Evolutionary conservation across 2,113 vertebrate species (phyloP).

Genomic region (Festucalex cinctus): DNA sequence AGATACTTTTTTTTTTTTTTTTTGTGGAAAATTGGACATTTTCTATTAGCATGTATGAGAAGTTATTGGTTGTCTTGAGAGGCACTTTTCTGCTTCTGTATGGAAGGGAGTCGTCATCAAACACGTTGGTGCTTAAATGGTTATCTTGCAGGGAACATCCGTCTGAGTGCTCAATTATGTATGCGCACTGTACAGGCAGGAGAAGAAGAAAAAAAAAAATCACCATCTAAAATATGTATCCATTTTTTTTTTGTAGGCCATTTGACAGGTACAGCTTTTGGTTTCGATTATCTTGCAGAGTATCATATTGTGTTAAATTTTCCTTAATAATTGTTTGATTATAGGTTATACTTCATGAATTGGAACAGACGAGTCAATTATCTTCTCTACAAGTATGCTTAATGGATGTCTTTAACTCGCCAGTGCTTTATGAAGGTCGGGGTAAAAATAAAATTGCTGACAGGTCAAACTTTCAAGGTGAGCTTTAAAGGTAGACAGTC

Average conservation of each 20-base stretch:
- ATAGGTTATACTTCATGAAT: not conserved
- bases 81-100: not conserved
- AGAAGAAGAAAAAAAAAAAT: constrained; percentile 8
- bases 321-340: too few species aligned
- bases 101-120: not conserved
- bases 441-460: constrained; percentile 56
- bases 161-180: constrained; percentile 22
- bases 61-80: too few species aligned
- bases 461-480: constrained; percentile 25
- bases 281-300: too few species aligned
- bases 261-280: constrained; percentile 10
- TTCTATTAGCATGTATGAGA: too few species aligned
- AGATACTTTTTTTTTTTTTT: too few species aligned
- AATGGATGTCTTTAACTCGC: constrained; percentile 21
- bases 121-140: not conserved
- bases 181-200: constrained; percentile 7
- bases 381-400: constrained; percentile 18
- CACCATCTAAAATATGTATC: constrained; percentile 27
- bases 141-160: constrained; percentile 1
- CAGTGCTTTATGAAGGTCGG: constrained; percentile 7
- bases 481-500: constrained; percentile 10
- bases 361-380: not conserved
- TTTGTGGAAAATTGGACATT: too few species aligned
- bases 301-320: too few species aligned
- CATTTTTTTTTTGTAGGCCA: constrained; percentile 10